Evolutionary conservation across 1,140 invertebrate genomes (phyloP).

Genomic region (Saccostrea echinata): DNA sequence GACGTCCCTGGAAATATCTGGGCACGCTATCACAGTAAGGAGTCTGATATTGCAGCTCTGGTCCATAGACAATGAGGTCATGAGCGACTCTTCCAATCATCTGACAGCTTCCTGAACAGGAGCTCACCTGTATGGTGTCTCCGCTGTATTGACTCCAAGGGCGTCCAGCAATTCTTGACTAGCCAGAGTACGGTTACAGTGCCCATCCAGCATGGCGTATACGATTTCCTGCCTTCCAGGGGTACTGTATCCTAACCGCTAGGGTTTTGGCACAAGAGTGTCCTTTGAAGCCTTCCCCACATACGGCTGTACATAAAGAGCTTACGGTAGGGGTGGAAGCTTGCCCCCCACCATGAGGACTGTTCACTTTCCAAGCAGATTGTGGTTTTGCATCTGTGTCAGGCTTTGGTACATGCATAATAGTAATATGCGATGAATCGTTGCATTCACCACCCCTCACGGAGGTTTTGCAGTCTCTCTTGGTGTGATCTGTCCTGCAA

Average conservation of each 20-base stretch:
- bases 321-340: background rate
- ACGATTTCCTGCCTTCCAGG: background rate
- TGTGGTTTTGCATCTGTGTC: background rate
- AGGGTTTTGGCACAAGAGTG: background rate
- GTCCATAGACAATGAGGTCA: background rate
- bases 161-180: background rate
- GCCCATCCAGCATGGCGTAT: constrained; percentile 2
- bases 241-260: background rate
- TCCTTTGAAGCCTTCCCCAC: background rate
- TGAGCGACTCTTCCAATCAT: background rate
- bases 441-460: background rate
- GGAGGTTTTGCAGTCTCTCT: background rate
- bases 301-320: background rate
- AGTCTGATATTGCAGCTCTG: background rate
- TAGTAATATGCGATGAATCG: background rate
- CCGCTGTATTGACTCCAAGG: background rate
- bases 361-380: background rate
- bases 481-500: background rate
- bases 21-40: background rate
- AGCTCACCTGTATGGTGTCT: background rate
- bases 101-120: background rate
- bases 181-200: background rate
- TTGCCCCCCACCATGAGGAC: background rate
- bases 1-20: constrained; percentile 23
- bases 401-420: background rate